Evolutionary conservation across 2,113 vertebrate genomes (phyloP).

Genomic region (Stegastes partitus): DNA sequence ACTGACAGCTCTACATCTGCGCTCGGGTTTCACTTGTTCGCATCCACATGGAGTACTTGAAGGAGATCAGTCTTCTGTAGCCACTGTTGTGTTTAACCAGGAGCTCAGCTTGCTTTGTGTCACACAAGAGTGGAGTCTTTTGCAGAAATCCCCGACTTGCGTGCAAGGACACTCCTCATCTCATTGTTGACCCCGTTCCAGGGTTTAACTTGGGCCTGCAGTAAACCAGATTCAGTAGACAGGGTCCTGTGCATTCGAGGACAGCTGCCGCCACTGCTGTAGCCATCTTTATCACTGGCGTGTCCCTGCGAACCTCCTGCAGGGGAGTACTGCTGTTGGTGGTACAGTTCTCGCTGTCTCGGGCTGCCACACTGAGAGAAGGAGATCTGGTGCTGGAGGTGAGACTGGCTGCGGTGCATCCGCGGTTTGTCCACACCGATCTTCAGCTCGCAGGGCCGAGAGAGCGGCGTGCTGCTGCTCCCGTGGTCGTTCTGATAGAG

Average conservation of each 20-base stretch:
- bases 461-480: conserved; percentile 33
- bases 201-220: conserved; percentile 80
- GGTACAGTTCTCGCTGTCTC: conserved; percentile 70
- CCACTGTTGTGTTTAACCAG: not conserved
- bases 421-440: conserved; percentile 72
- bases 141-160: conserved; percentile 76
- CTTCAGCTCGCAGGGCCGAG: conserved; percentile 77
- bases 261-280: conserved; percentile 69
- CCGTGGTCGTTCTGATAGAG: conserved; percentile 86
- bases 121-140: conserved; percentile 94
- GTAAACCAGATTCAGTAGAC: conserved; percentile 80
- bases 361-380: conserved; percentile 77
- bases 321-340: conserved; percentile 72
- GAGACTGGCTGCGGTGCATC: conserved; percentile 75
- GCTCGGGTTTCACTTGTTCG: conserved; percentile 2
- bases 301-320: conserved; percentile 63
- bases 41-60: not conserved
- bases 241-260: conserved; percentile 82
- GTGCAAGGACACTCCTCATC: conserved; percentile 86
- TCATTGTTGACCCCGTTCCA: conserved; percentile 90
- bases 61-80: conserved; percentile 3
- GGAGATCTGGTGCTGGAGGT: conserved; percentile 82
- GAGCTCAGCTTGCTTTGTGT: conserved; percentile 45
- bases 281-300: conserved; percentile 69
- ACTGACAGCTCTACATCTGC: conserved; percentile 4